Conservation (phyloP, 2,113 vertebrate genomes). For the Loxodonta africana region DNA sequence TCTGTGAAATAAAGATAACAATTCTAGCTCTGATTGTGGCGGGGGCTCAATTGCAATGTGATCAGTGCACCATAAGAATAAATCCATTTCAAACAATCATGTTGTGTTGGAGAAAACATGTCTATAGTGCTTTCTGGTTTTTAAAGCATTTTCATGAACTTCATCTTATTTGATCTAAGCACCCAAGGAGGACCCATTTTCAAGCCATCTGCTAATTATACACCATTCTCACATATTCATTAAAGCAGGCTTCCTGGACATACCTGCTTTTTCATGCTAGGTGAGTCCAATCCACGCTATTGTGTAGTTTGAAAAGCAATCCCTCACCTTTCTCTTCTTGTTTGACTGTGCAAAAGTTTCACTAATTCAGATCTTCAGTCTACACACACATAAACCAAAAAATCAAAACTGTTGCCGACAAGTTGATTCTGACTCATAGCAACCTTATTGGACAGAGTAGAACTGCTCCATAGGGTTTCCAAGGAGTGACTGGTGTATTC, state of each 20-base stretch:
- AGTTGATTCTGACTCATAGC: no score
- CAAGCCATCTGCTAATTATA: slow-evolving; percentile 25
- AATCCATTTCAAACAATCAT: slow-evolving; percentile 29
- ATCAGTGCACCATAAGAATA: neutral
- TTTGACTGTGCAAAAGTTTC: neutral
- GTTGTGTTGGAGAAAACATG: neutral
- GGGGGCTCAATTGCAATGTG: neutral
- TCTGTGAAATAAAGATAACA: slow-evolving; percentile 27
- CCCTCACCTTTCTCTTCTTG: neutral
- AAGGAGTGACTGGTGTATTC: no score
- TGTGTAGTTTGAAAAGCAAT: slow-evolving; percentile 20
- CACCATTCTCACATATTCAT: neutral
- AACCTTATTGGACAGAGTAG: no score
- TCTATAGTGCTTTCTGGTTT: neutral
- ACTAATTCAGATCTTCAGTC: neutral
- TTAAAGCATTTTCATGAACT: neutral
- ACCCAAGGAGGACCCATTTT: slow-evolving; percentile 38
- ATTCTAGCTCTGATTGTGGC: slow-evolving; percentile 17
- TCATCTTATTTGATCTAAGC: slow-evolving; percentile 43
- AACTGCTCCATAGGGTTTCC: no score
- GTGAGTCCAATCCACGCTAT: neutral
- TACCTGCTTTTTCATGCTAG: neutral
- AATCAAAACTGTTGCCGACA: no score
- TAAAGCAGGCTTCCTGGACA: neutral
- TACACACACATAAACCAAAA: neutral